phyloP scores from a whole-genome alignment of 2,113 vertebrate species.

The Pachycephala philippinensis region DNA sequence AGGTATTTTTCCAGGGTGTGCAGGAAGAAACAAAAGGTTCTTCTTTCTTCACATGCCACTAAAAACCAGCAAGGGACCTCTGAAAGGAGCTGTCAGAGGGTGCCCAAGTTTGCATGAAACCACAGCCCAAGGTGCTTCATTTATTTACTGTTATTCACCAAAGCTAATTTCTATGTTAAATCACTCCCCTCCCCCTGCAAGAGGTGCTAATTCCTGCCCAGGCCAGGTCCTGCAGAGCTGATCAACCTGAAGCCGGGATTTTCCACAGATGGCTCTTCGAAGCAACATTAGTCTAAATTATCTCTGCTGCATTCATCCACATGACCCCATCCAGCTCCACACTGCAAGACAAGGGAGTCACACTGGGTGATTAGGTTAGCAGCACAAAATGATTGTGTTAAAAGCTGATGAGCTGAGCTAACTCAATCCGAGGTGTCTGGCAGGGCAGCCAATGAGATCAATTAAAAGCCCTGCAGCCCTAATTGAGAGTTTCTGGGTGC shows the following conservation, averaged over 20 bases:
- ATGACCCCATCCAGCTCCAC: neutral
- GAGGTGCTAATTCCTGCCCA: neutral
- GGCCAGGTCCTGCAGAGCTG: neutral
- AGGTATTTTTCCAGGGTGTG: neutral
- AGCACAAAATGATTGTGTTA: constrained; percentile 47
- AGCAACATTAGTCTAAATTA: neutral
- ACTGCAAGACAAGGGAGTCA: neutral
- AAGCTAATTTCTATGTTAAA: neutral
- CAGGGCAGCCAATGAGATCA: constrained; percentile 7
- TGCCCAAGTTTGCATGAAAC: neutral
- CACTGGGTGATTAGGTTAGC: constrained; percentile 41
- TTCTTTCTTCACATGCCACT: neutral
- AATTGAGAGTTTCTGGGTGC: constrained; percentile 5
- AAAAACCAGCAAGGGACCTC: neutral
- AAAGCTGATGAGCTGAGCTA: constrained; percentile 45
- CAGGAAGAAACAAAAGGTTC: neutral
- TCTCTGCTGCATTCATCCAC: neutral
- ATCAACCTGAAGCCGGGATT: neutral
- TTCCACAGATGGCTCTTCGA: neutral
- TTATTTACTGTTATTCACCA: neutral
- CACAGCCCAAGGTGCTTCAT: neutral
- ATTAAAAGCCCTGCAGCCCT: constrained; percentile 30
- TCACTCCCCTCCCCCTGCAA: neutral
- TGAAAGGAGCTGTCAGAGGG: neutral
- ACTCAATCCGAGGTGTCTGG: constrained; percentile 48